Base-by-base conservation (phyloP, 2,888 invertebrate genomes). In the Agriotes lineatus region DNA sequence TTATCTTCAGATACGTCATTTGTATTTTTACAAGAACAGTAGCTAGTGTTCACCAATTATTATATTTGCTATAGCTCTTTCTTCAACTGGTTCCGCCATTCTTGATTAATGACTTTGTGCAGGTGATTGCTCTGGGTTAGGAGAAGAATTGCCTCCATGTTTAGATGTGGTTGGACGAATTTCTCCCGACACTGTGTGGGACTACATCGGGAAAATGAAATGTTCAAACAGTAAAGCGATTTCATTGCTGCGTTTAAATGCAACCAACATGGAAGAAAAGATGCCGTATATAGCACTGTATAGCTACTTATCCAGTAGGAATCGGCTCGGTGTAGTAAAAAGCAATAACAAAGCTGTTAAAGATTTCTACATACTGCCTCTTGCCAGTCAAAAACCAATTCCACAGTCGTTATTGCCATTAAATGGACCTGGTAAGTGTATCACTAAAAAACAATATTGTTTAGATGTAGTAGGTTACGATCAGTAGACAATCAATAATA, bases 121-220 rank as follows among this genome's bases (percentile, higher is more conserved):
- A 67, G 93, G 93, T 10, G 90, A 90, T 74, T 88, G 91, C 33
- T 82, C 86, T 25, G 90, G 91, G 71, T 84, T 94, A 18, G 88
- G 90, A 76, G 89, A 91, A 75, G 93, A 94, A 81, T 84, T 97
- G 33, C 91, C 92, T 2, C 87, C 90, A 56, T 91, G 92, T 64
- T 85, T 97, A 20, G 93, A 94, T 78, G 93, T 98, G 33, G 96
- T 97, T 10, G 98, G 98, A 0, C 88, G 98, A 77, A 97, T 98
- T 79, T 90, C 91, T 60, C 96, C 96, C 0, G 92, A 93, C 9
- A 95, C 94, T 9, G 96, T 93, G 4, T 97, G 96, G 95, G 96
- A 97, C 66, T 98, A 98, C 81, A 92, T 98, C 63, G 89, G 89
- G 33, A 96, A 97, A 85, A 94, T 96, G 86, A 94, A 94, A 79